These are phyloP conservation scores for Andrena dorsata DNA, from an alignment of 2,888 invertebrate genomes.

Conservation along the genomic window DNA sequence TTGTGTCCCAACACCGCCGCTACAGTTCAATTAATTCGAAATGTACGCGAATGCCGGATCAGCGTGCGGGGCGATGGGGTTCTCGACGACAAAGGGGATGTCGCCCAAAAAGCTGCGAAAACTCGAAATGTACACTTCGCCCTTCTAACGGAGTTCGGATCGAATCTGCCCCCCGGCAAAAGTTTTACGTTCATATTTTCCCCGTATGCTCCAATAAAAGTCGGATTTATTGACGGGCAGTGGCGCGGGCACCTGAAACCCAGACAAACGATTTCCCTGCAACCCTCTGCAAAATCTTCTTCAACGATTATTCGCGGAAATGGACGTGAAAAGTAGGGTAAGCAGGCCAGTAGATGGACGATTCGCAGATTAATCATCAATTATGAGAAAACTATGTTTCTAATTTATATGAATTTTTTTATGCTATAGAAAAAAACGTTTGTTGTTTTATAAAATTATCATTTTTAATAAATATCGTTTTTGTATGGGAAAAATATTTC, in stretches of 20 bases:
- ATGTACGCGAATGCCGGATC: conserved; percentile 76
- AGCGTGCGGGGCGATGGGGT: conserved; percentile 18
- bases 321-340: background rate
- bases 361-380: no score
- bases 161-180: background rate
- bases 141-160: conserved; percentile 9
- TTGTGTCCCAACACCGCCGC: conserved; percentile 72
- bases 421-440: no score
- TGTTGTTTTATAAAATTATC: no score
- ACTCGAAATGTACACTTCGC: conserved; percentile 21
- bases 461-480: no score
- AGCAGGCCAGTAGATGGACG: no score
- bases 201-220: conserved; percentile 12
- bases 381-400: no score
- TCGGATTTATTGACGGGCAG: conserved; percentile 11
- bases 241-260: background rate
- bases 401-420: no score
- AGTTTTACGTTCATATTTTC: background rate
- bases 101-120: conserved; percentile 40
- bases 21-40: conserved; percentile 80
- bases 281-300: background rate
- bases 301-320: background rate
- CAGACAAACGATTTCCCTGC: background rate
- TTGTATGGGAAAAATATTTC: no score
- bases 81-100: conserved; percentile 33